Evolutionary conservation across 2,113 vertebrate species (phyloP), one percentile per base, ranked within the genome.

Genomic region (Oxyruncus cristatus): DNA sequence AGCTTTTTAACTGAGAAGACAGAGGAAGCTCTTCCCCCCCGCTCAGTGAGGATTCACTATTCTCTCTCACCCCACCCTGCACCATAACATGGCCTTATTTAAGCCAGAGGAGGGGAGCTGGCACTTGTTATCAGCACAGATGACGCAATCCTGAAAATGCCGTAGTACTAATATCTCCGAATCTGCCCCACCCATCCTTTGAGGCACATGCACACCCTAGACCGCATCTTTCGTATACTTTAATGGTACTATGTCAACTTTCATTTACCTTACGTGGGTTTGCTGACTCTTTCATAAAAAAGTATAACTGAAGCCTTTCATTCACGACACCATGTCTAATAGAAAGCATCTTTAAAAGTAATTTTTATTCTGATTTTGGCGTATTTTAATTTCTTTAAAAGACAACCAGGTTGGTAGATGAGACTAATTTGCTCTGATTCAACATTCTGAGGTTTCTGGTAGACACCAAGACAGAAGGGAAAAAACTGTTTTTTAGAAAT

Each of bases 1-100:
- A 98, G 97, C 96, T 95, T 85, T 93, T 68, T 86, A 97, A 97
- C 97, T 55, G 92, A 96, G 95, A 96, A 95, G 58, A 37, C 66
- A 10, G 67, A 95, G 97, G 95, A 97, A 97, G 94, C 90, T 77
- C 52, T 80, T 75, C 61, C 41, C 26, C 35, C 71, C 46, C 33
- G 33, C 71, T 87, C n/a, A 23, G 71, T 70, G 27, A 95, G 84
- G 92, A 89, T 86, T 95, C 42, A 52, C 81, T 87, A 62, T 92
- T 93, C 87, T 96, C 88, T 96, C 80, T 97, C 91, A 95, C 93
- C 91, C 35, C 89, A 95, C 95, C 87, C 93, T 95, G 93, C 80
- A 95, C 92, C 95, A 81, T 63, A 97, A 85, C 73, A 92, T 62
- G 95, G 93, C 93, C 93, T 89, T 85, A 73, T 76, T 92, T 70